These are phyloP conservation scores for Erpornis zantholeuca DNA, from an alignment of 2,113 vertebrate genomes.

Conservation along the genomic window DNA sequence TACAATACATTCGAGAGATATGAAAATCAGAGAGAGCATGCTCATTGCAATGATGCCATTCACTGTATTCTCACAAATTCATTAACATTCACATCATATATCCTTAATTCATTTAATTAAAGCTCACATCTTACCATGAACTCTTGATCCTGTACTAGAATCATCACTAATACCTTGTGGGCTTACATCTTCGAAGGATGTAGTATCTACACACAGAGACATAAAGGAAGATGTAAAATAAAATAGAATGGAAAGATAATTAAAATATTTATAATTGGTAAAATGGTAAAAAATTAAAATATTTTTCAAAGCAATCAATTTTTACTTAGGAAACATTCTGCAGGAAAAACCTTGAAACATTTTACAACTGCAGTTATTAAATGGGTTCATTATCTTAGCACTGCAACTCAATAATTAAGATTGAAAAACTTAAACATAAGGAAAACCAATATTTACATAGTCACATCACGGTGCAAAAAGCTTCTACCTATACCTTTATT, in stretches of 20 bases:
- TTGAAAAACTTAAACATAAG: not conserved
- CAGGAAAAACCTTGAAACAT: not conserved
- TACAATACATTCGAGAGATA: not conserved
- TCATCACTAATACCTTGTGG: constrained; percentile 84
- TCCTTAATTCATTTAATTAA: constrained; percentile 11
- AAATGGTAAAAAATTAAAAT: not conserved
- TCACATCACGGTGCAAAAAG: constrained; percentile 70
- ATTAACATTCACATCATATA: constrained; percentile 43
- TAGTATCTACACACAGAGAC: constrained; percentile 79
- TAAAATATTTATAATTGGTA: not conserved
- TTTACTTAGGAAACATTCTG: constrained; percentile 23
- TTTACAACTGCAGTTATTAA: not conserved
- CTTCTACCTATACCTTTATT: constrained; percentile 89
- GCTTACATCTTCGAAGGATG: constrained; percentile 90
- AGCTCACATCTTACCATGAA: constrained; percentile 83
- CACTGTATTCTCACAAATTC: not conserved
- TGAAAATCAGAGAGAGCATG: constrained; percentile 59
- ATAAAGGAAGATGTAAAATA: constrained; percentile 59
- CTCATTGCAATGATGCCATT: constrained; percentile 42
- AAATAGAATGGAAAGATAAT: not conserved
- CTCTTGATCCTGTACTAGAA: constrained; percentile 80
- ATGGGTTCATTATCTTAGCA: not conserved
- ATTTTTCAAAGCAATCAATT: not conserved
- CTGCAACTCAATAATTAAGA: constrained; percentile 20
- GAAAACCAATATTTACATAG: constrained; percentile 5